These are phyloP conservation scores for Drosophila bifasciata DNA, from an alignment of 1,140 invertebrate species.

Conservation along the genomic window DNA sequence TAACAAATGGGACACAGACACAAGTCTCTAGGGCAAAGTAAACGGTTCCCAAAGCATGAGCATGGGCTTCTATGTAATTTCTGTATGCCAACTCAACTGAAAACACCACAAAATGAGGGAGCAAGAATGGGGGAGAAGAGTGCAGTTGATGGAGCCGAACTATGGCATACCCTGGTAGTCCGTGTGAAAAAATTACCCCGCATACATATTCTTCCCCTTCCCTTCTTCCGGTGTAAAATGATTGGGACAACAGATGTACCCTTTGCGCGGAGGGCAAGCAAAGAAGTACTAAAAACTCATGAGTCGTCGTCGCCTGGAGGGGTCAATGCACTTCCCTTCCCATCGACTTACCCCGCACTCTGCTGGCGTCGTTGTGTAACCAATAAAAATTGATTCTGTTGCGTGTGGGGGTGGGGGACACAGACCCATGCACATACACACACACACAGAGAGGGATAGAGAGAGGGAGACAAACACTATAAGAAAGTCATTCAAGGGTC, in stretches of 20 bases:
- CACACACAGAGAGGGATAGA: constrained; percentile 9
- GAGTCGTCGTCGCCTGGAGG: constrained; percentile 42
- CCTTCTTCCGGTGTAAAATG: not conserved
- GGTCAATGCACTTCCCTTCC: constrained; percentile 67
- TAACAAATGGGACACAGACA: not conserved
- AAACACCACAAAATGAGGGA: constrained; percentile 20
- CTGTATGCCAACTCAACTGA: constrained; percentile 36
- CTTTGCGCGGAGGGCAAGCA: not conserved
- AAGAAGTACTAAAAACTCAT: constrained; percentile 74
- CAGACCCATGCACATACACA: not conserved
- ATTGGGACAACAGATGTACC: constrained; percentile 2
- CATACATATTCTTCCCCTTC: not conserved
- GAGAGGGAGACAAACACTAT: too few species aligned
- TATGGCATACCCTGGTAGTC: not conserved
- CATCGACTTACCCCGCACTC: not conserved
- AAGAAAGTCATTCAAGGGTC: constrained; percentile 38
- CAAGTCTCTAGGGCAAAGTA: constrained; percentile 18
- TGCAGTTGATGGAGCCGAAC: not conserved
- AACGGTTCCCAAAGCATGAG: constrained; percentile 31
- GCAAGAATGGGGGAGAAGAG: not conserved
- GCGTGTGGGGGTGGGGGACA: constrained; percentile 23
- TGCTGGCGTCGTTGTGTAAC: constrained; percentile 72
- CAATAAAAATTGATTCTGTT: constrained; percentile 82
- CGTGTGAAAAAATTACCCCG: too few species aligned
- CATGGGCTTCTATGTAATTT: constrained; percentile 18